Evolutionary conservation across 2,888 invertebrate genomes (phyloP), one percentile per base, ranked within the genome.

Genomic region (Agonopterix arenella): DNA sequence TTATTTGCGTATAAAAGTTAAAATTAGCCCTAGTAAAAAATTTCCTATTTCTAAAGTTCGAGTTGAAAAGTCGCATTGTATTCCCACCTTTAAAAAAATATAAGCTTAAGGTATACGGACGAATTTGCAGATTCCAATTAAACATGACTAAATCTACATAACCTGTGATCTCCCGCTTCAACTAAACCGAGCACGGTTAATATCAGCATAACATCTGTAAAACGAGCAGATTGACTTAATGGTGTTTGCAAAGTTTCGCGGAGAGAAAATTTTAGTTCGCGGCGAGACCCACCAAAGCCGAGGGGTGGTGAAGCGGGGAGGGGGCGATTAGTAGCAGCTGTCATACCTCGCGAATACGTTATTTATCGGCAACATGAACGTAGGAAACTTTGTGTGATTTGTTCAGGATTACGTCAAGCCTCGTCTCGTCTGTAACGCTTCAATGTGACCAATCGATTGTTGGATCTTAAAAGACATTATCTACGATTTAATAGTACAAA

Each of bases 151-250:
- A 28, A 28, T 28, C 28, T 1, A 28, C 28, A 28, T 28, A 28
- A 28, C 28, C 28, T 28, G 28, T 28, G 28, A 28, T 18, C 18
- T 18, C 18, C 18, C 18, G 28, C 7, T 28, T 28, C 28, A 28
- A 28, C 49, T 49, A 51, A 48, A 48, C 52, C 51, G 54, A 51
- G 58, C 63, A 54, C 66, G 66, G 67, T 70, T 79, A 81, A 81
- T 83, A 82, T 78, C 70, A 60, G 62, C 73, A 76, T 76, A 78
- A 76, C 82, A 80, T 85, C 80, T 82, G 84, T 84, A 83, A 85
- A 84, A 82, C 79, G 73, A 68, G 62, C 82, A 83, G 80, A 84
- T 86, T 85, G 80, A 81, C 79, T 78, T 85, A 86, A 88, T 86
- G 85, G 80, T 83, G 83, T 85, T 88, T 70, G 70, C 74, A 68